These are phyloP conservation scores for Leptopilina drosophilae DNA, from an alignment of 2,888 invertebrate genomes.

Conservation along the genomic window DNA sequence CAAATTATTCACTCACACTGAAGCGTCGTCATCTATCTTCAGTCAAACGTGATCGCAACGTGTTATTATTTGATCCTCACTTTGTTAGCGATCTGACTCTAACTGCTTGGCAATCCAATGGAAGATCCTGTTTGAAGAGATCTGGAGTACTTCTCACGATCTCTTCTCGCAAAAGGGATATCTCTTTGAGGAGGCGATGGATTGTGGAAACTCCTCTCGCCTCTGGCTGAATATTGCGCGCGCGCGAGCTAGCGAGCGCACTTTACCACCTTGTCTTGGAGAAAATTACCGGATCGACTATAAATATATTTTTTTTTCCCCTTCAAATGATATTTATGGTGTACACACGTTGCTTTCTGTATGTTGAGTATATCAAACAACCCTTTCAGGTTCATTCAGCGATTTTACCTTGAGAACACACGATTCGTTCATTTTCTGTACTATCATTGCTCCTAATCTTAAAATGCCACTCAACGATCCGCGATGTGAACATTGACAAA, in stretches of 20 bases:
- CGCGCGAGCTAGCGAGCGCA: not conserved
- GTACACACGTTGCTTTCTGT: not conserved
- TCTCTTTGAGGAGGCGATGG: conserved; percentile 20
- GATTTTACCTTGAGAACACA: conserved; percentile 11
- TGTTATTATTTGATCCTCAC: conserved; percentile 76
- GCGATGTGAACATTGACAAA: conserved; percentile 27
- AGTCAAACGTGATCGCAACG: conserved; percentile 70
- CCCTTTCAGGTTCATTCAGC: conserved; percentile 3
- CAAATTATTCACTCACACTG: conserved; percentile 76
- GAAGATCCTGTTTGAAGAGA: conserved; percentile 66
- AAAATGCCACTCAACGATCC: conserved; percentile 8
- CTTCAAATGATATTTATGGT: too few species aligned
- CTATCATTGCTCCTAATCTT: conserved; percentile 10
- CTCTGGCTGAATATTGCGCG: conserved; percentile 21
- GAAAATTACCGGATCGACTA: conserved; percentile 21
- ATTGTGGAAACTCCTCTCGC: conserved; percentile 35
- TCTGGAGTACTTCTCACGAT: conserved; percentile 73
- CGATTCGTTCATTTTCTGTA: not conserved
- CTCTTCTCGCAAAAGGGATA: conserved; percentile 43
- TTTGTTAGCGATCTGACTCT: conserved; percentile 74
- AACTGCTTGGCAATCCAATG: conserved; percentile 62
- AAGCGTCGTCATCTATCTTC: conserved; percentile 73
- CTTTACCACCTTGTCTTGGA: conserved; percentile 4
- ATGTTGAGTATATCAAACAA: not conserved
- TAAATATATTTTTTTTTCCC: too few species aligned